Evolutionary conservation across 2,113 vertebrate species (phyloP).

Genomic region (Notechis scutatus): DNA sequence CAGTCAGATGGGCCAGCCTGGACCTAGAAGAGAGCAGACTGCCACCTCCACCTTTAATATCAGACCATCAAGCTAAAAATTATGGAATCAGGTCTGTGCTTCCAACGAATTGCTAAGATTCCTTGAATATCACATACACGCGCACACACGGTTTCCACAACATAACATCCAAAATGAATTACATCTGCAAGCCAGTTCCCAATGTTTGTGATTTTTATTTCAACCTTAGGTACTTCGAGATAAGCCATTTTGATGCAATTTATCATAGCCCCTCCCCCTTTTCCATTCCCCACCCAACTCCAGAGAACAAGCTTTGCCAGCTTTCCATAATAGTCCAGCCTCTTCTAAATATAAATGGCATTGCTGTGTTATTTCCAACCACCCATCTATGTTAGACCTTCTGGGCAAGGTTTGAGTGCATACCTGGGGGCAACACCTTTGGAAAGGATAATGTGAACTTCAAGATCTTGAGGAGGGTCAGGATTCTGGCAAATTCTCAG

Average conservation of each 20-base stretch:
- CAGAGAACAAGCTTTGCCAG: background rate
- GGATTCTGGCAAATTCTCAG: conserved; percentile 59
- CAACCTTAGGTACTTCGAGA: background rate
- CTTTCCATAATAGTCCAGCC: background rate
- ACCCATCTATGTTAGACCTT: background rate
- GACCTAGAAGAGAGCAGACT: conserved; percentile 11
- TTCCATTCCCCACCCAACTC: background rate
- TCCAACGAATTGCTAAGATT: background rate
- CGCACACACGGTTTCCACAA: background rate
- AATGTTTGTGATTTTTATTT: background rate
- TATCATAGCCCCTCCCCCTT: no score
- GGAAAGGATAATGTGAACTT: conserved; percentile 73
- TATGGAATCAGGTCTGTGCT: background rate
- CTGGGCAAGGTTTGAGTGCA: conserved; percentile 23
- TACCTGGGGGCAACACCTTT: conserved; percentile 66
- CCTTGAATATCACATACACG: background rate
- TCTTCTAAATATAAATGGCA: background rate
- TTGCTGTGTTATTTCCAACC: background rate
- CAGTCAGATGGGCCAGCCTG: background rate
- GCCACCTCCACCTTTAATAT: background rate
- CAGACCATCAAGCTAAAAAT: conserved; percentile 30
- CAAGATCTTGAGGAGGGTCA: conserved; percentile 11
- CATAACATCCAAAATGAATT: background rate
- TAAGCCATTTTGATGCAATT: background rate
- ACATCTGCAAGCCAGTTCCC: background rate